These are phyloP conservation scores for Tarsius wallacei DNA, from an alignment of 2,797 vertebrate species.

Conservation along the genomic window DNA sequence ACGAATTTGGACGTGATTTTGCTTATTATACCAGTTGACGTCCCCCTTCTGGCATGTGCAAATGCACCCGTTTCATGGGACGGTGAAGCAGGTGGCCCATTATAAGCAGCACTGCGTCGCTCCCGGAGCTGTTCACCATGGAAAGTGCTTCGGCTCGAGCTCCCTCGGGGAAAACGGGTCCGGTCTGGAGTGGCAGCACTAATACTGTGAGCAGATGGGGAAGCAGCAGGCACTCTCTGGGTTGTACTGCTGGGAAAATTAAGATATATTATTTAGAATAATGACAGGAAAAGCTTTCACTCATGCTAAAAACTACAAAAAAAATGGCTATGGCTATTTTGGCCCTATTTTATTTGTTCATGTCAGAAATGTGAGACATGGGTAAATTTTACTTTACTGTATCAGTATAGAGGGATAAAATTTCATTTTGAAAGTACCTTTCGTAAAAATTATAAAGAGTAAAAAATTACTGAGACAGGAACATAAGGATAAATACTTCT, in stretches of 20 bases:
- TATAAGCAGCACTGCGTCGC: slow-evolving; percentile 97
- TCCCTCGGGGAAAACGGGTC: slow-evolving; percentile 98
- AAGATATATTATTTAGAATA: slow-evolving; percentile 68
- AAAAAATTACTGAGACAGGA: background rate
- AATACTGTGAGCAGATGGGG: slow-evolving; percentile 98
- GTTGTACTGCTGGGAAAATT: slow-evolving; percentile 89
- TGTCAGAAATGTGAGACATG: background rate
- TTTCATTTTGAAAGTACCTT: background rate
- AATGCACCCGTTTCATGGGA: slow-evolving; percentile 97
- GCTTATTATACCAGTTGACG: slow-evolving; percentile 98
- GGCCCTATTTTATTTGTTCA: background rate
- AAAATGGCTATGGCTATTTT: background rate
- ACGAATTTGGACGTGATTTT: slow-evolving; percentile 99
- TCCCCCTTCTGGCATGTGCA: slow-evolving; percentile 95
- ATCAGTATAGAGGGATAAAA: background rate
- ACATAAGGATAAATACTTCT: background rate
- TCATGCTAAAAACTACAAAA: background rate
- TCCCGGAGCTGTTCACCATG: slow-evolving; percentile 98
- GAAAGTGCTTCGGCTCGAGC: slow-evolving; percentile 98
- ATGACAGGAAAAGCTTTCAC: background rate
- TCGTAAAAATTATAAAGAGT: background rate
- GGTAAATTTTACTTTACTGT: background rate
- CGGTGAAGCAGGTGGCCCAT: slow-evolving; percentile 97
- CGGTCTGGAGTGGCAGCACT: slow-evolving; percentile 96
- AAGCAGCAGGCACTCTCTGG: slow-evolving; percentile 95